Evolutionary conservation across 2,113 vertebrate genomes (phyloP).

Genomic region (Larimichthys polyactis): DNA sequence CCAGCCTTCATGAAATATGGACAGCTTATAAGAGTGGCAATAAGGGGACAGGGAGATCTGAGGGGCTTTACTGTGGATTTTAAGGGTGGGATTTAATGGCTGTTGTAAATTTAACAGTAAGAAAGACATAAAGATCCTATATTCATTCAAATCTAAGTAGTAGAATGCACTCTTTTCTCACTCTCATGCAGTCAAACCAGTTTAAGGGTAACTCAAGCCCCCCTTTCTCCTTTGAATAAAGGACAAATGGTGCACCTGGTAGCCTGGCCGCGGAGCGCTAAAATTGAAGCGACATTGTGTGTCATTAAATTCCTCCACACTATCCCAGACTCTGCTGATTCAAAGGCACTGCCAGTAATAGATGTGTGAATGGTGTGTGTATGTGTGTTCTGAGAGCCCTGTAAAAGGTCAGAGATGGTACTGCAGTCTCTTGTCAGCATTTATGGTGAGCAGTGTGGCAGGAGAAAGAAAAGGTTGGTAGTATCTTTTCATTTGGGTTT

Average conservation of each 20-base stretch:
- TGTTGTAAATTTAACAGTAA: slow-evolving; percentile 47
- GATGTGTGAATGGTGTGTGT: slow-evolving; percentile 34
- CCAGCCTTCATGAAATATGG: slow-evolving; percentile 72
- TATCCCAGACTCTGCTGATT: slow-evolving; percentile 68
- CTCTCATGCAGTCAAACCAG: slow-evolving; percentile 15
- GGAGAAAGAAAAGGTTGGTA: slow-evolving; percentile 68
- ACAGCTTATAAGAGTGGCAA: slow-evolving; percentile 59
- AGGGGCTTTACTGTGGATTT: slow-evolving; percentile 39
- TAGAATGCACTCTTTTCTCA: slow-evolving; percentile 10
- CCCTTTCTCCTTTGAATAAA: slow-evolving; percentile 64
- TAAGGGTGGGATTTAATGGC: slow-evolving; percentile 25
- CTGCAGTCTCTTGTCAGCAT: slow-evolving; percentile 76
- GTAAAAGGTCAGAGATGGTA: slow-evolving; percentile 73
- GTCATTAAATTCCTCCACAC: slow-evolving; percentile 79
- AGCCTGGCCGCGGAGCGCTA: slow-evolving; percentile 51
- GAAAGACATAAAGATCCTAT: slow-evolving; percentile 29
- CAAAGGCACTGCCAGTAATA: slow-evolving; percentile 69
- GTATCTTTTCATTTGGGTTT: slow-evolving; percentile 76
- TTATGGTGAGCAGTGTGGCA: slow-evolving; percentile 58
- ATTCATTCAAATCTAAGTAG: slow-evolving; percentile 35
- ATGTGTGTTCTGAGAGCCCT: slow-evolving; percentile 47
- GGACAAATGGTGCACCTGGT: slow-evolving; percentile 76
- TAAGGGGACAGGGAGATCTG: slow-evolving; percentile 23
- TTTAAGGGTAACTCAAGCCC: slow-evolving; percentile 52
- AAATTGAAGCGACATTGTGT: slow-evolving; percentile 74